These are phyloP conservation scores for Drosophila subobscura DNA, from an alignment of 1,140 invertebrate genomes.

Conservation along the genomic window DNA sequence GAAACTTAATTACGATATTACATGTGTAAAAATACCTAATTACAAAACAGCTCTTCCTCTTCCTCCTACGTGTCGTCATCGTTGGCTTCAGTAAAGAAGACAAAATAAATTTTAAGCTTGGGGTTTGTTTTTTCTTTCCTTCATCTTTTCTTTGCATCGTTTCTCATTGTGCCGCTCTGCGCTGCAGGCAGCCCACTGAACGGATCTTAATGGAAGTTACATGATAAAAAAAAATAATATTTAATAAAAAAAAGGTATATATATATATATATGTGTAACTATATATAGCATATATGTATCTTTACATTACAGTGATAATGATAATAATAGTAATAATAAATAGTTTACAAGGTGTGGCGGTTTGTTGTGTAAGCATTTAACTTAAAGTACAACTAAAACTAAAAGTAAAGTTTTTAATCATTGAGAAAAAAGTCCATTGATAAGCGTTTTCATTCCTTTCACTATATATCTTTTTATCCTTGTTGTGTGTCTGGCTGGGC, in stretches of 20 bases:
- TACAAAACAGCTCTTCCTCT: slow-evolving; percentile 55
- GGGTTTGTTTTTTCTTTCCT: neutral
- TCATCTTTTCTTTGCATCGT: too few relatives aligned
- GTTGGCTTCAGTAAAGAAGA: slow-evolving; percentile 5
- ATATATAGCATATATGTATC: slow-evolving; percentile 14
- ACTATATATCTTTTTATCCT: slow-evolving; percentile 48
- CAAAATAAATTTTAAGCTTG: slow-evolving; percentile 65
- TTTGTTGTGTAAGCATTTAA: slow-evolving; percentile 33
- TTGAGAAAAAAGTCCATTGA: slow-evolving; percentile 75
- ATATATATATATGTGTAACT: slow-evolving; percentile 37
- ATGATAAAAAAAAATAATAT: slow-evolving; percentile 16
- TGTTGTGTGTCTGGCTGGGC: neutral
- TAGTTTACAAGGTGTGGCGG: slow-evolving; percentile 55
- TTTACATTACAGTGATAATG: too few relatives aligned
- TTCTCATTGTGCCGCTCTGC: slow-evolving; percentile 8
- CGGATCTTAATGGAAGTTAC: slow-evolving; percentile 19
- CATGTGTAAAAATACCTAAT: slow-evolving; percentile 50
- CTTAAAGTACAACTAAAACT: slow-evolving; percentile 50
- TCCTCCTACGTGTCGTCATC: neutral
- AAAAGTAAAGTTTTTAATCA: slow-evolving; percentile 51
- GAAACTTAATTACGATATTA: slow-evolving; percentile 64
- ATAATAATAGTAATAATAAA: slow-evolving; percentile 50
- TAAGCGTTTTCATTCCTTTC: slow-evolving; percentile 76
- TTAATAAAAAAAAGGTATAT: slow-evolving; percentile 17
- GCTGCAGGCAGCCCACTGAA: slow-evolving; percentile 45